phyloP scores from a whole-genome alignment of 1,140 invertebrate species.

The Drosophila santomea region DNA sequence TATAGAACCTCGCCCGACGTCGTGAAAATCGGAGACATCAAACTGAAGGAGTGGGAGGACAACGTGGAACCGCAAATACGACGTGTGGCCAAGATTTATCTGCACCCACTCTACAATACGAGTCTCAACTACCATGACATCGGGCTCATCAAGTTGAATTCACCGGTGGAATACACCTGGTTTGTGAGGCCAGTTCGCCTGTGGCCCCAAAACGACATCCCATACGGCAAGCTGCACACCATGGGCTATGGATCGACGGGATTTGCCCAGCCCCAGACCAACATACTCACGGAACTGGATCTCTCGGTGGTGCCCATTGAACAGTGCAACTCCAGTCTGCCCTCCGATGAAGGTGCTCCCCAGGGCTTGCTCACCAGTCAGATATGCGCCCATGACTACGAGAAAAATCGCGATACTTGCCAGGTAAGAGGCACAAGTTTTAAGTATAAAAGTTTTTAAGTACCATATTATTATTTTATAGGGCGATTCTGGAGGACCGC shows the following conservation, averaged over 20 bases:
- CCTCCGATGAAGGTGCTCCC: constrained; percentile 40
- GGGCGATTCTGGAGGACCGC: constrained; percentile 68
- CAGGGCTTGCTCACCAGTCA: constrained; percentile 56
- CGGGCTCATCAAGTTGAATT: constrained; percentile 50
- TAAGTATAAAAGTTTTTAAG: no score
- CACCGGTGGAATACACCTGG: constrained; percentile 55
- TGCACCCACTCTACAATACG: constrained; percentile 56
- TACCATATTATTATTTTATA: not conserved
- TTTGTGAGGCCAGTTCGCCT: constrained; percentile 58
- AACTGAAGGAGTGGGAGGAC: constrained; percentile 54
- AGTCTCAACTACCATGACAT: constrained; percentile 63
- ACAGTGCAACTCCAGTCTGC: constrained; percentile 52
- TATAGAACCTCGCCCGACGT: constrained; percentile 44
- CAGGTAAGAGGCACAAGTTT: constrained; percentile 29
- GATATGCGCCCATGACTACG: constrained; percentile 63
- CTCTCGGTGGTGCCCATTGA: constrained; percentile 48
- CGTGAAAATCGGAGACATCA: constrained; percentile 66
- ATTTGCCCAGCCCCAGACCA: constrained; percentile 61
- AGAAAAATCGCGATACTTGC: constrained; percentile 70
- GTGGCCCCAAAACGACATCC: constrained; percentile 57
- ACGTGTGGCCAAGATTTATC: constrained; percentile 41
- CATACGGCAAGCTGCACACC: constrained; percentile 51
- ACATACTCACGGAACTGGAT: constrained; percentile 62
- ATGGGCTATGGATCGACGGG: constrained; percentile 70
- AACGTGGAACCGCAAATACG: constrained; percentile 51